These are phyloP conservation scores for Platypus cylindrus DNA, from an alignment of 2,888 invertebrate genomes.

Conservation along the genomic window DNA sequence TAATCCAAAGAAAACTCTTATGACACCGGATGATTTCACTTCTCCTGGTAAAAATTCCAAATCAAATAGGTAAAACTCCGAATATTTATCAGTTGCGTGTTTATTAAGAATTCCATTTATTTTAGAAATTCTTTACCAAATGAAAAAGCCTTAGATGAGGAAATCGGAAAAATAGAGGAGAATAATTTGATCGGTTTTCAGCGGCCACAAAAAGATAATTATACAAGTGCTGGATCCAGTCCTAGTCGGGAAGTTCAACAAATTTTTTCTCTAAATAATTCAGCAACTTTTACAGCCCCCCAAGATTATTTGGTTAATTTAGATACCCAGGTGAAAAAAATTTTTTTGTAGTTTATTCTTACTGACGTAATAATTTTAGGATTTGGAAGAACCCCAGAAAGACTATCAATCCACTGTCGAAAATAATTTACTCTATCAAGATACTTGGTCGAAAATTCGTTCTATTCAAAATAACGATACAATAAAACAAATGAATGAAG, in stretches of 20 bases:
- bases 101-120: background rate
- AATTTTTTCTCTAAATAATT: conserved; percentile 60
- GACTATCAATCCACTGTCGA: conserved; percentile 15
- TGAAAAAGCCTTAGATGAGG: conserved; percentile 11
- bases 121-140: conserved; percentile 21
- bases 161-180: conserved; percentile 17
- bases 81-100: background rate
- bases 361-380: conserved; percentile 3
- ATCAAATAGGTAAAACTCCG: conserved; percentile 25
- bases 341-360: background rate
- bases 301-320: conserved; percentile 31
- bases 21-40: conserved; percentile 81
- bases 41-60: conserved; percentile 37
- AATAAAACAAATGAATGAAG: conserved; percentile 19
- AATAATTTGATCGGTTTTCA: conserved; percentile 26
- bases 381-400: conserved; percentile 19
- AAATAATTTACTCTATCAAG: conserved; percentile 12
- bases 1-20: conserved; percentile 47
- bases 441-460: conserved; percentile 24
- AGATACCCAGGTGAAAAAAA: conserved; percentile 10
- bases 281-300: conserved; percentile 19
- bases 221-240: conserved; percentile 74
- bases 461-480: conserved; percentile 22
- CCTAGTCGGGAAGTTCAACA: conserved; percentile 84
- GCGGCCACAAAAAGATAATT: conserved; percentile 33